A percentile compares a stretch with the other conserved stretches of the same genome.
Evolutionary conservation across 2,113 vertebrate species (phyloP).

Genomic region (Chascanopsetta lugubris): DNA sequence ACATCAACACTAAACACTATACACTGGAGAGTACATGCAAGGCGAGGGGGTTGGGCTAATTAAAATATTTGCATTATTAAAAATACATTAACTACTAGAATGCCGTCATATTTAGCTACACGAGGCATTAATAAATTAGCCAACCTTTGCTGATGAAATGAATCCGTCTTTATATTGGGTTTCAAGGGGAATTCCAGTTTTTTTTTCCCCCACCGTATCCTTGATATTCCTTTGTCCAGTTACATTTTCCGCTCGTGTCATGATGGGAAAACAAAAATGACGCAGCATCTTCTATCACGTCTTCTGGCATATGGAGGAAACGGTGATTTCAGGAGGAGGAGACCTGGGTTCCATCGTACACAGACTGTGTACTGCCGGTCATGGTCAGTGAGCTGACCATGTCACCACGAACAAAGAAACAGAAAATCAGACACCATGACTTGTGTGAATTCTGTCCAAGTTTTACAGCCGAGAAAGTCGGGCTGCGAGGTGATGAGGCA

Average conservation of each 20-base stretch:
- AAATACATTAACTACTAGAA: constrained; percentile 67
- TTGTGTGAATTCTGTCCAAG: background rate
- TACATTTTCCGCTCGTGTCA: background rate
- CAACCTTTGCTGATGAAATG: constrained; percentile 36
- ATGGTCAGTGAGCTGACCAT: no score
- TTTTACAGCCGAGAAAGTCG: constrained; percentile 7
- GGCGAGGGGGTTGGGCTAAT: constrained; percentile 58
- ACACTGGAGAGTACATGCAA: constrained; percentile 65
- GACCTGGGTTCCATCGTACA: background rate
- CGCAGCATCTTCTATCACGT: background rate
- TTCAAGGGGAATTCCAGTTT: constrained; percentile 18
- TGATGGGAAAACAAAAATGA: background rate
- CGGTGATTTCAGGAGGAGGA: background rate
- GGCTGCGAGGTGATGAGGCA: background rate
- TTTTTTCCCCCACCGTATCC: background rate
- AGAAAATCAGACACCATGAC: background rate
- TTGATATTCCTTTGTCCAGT: background rate
- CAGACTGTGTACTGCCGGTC: no score
- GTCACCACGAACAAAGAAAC: background rate
- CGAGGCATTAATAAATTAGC: constrained; percentile 55
- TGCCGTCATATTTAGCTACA: constrained; percentile 62
- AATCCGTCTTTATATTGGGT: constrained; percentile 8
- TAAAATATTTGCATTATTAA: constrained; percentile 74
- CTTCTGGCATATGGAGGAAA: background rate
- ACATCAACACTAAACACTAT: constrained; percentile 50